Conservation (phyloP, 2,113 vertebrate species). For the Ammodytes dubius region DNA sequence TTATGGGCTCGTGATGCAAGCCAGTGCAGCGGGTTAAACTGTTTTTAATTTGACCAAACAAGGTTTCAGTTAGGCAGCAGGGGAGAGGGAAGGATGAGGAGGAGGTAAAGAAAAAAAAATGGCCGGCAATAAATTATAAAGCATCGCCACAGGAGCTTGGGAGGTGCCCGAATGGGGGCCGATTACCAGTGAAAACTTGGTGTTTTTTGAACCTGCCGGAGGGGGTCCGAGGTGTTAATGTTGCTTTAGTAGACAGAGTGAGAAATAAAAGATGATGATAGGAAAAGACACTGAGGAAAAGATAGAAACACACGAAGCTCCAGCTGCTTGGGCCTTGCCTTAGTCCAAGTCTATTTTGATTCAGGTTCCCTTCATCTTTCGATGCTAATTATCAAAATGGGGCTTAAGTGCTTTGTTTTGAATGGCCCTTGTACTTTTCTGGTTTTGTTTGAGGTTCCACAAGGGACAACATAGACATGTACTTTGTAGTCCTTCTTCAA, state of each 20-base stretch:
- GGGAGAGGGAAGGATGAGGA: constrained; percentile 55
- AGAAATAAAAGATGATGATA: constrained; percentile 49
- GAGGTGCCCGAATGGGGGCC: constrained; percentile 79
- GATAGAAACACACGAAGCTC: constrained; percentile 29
- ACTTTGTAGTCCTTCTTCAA: constrained; percentile 58
- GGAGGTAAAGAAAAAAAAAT: constrained; percentile 58
- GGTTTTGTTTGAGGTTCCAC: constrained; percentile 47
- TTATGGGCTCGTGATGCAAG: constrained; percentile 84
- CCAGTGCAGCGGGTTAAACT: constrained; percentile 87
- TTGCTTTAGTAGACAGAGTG: constrained; percentile 51
- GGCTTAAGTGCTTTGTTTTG: constrained; percentile 74
- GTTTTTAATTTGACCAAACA: constrained; percentile 89
- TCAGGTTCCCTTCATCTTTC: constrained; percentile 73
- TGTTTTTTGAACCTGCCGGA: constrained; percentile 48
- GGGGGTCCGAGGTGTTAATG: constrained; percentile 56
- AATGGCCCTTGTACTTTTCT: constrained; percentile 58
- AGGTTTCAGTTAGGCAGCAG: constrained; percentile 85
- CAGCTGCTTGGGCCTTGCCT: constrained; percentile 46
- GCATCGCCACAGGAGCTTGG: constrained; percentile 80
- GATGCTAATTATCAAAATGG: constrained; percentile 68
- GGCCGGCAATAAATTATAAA: constrained; percentile 83
- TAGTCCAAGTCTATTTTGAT: constrained; percentile 71
- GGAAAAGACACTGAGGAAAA: constrained; percentile 12
- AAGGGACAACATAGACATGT: constrained; percentile 58
- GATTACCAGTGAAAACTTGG: constrained; percentile 74